Base-by-base conservation (phyloP, 1,140 invertebrate genomes). In the Dendroctonus valens region DNA sequence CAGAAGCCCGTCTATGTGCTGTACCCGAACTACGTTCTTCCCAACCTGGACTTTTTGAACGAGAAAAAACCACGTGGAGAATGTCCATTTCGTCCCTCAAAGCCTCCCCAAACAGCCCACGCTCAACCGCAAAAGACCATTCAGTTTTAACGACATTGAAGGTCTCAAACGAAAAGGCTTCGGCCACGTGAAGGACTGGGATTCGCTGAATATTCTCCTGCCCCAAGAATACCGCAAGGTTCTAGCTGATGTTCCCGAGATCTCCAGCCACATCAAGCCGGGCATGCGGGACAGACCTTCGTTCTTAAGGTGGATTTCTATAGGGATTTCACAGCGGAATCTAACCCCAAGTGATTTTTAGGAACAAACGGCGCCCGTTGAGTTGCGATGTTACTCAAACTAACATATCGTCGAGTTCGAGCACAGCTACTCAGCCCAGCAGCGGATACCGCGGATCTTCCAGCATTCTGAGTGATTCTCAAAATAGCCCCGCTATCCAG, bases 11-110 rank as follows among this genome's bases (percentile, higher is more conserved):
- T 96, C 9, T 95, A 93, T 75, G 89, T 96, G 49, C 87, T 94
- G 67, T 96, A 94, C 82, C 94, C 94, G 11, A 94, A 92, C 79
- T 96, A 96, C 74, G 90, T 92, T 0, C 78, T 96, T 48, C 94
- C 93, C 8, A 91, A 96, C 80, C 82, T 96, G 54, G 90, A 87
- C 59, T 96, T 96, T 79, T 84, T 96, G 12, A 85, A 87, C 62
- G 82, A 84, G 41, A 85, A 84, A n/a, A 69, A 77, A 81, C 41
- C n/a, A 78, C 84, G 14, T 83, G 80, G 38, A 86, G 80, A 39
- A 85, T 84, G 59, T 77, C 53, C 58, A 80, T 73, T 41, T 80
- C 68, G 72, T 60, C 64, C 75, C 55, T 69, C 79, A 79, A 76
- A 79, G 70, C 70, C 70, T 69, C 26, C 70, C 58, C 50, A 78